Evolutionary conservation across 1,140 invertebrate species (phyloP).

Genomic region (Dinoponera quadriceps): DNA sequence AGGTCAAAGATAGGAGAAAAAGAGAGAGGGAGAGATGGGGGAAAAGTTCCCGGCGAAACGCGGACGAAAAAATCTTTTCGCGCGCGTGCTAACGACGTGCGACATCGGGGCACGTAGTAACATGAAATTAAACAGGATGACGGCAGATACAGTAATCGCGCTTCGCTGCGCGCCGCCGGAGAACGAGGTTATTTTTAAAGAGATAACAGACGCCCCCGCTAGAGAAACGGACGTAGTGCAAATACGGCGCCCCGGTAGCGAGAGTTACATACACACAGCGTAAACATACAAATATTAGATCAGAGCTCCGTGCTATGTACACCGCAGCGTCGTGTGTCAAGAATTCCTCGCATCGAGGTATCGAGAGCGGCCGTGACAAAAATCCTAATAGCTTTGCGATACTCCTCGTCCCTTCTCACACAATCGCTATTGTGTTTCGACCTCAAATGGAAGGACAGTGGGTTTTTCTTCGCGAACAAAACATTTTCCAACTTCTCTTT

Average conservation of each 20-base stretch:
- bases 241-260: constrained; percentile 49
- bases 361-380: constrained; percentile 35
- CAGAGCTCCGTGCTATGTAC: constrained; percentile 56
- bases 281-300: constrained; percentile 59
- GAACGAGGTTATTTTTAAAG: constrained; percentile 60
- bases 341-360: constrained; percentile 37
- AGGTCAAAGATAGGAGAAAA: constrained; percentile 9
- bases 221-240: constrained; percentile 44
- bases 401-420: constrained; percentile 10
- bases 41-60: not conserved
- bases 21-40: not conserved
- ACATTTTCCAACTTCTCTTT: not conserved
- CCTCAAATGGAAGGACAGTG: not conserved
- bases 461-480: not conserved
- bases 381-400: constrained; percentile 46
- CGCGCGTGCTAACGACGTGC: constrained; percentile 46
- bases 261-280: constrained; percentile 55
- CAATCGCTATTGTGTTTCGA: not conserved
- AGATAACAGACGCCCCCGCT: constrained; percentile 49
- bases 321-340: constrained; percentile 48
- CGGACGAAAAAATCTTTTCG: constrained; percentile 24
- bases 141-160: constrained; percentile 59
- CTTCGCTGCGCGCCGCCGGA: constrained; percentile 11
- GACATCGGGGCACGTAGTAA: constrained; percentile 43
- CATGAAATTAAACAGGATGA: constrained; percentile 52